Percentiles rank a stretch among this genome's conserved stretches.
These are phyloP conservation scores for Chloroclysta siterata DNA, from an alignment of 2,888 invertebrate species.

Conservation along the genomic window DNA sequence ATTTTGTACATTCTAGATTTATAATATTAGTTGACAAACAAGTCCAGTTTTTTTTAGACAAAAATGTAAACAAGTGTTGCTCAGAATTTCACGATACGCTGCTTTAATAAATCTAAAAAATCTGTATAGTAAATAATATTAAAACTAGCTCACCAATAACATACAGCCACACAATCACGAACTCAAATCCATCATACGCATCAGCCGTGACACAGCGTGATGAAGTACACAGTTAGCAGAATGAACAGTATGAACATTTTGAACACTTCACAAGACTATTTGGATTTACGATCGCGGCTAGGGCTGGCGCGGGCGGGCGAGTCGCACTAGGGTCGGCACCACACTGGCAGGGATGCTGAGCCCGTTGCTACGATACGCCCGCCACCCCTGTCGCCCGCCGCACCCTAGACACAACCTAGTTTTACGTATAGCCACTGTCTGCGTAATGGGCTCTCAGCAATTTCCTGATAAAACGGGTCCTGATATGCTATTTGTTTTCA, in stretches of 20 bases:
- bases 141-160: conserved; percentile 46
- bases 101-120: neutral
- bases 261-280: conserved; percentile 47
- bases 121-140: neutral
- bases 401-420: conserved; percentile 81
- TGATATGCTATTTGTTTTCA: conserved; percentile 62
- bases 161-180: conserved; percentile 54
- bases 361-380: conserved; percentile 79
- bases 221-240: conserved; percentile 77
- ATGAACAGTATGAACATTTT: conserved; percentile 80
- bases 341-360: conserved; percentile 80
- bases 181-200: conserved; percentile 60
- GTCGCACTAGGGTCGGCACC: conserved; percentile 60
- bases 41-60: neutral
- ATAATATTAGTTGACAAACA: too few species aligned
- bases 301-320: conserved; percentile 58
- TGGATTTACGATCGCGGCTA: conserved; percentile 41
- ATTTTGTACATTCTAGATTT: too few species aligned
- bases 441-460: conserved; percentile 79
- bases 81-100: conserved; percentile 1
- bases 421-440: conserved; percentile 79
- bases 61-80: neutral
- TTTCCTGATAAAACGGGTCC: conserved; percentile 76
- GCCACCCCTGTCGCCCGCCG: conserved; percentile 71
- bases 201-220: conserved; percentile 77